phyloP scores from a whole-genome alignment of 2,113 vertebrate genomes.

The Tetraodon nigroviridis region DNA sequence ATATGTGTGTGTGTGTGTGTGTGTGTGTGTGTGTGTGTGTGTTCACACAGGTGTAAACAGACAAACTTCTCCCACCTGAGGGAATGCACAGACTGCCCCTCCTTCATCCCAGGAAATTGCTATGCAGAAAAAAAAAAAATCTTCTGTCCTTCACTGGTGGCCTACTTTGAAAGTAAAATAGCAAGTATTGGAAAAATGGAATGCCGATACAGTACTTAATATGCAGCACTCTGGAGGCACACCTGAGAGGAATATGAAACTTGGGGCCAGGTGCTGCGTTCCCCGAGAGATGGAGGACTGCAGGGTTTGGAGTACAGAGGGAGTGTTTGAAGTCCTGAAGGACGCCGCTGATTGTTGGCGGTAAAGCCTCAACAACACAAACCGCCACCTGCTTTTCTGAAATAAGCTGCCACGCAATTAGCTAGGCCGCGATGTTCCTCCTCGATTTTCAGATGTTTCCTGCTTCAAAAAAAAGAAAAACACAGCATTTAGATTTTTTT shows the following conservation, averaged over 20 bases:
- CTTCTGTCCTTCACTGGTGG: constrained; percentile 64
- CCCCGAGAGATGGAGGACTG: constrained; percentile 47
- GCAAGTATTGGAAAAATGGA: constrained; percentile 67
- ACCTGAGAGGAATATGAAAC: constrained; percentile 71
- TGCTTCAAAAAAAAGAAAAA: neutral
- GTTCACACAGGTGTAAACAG: neutral
- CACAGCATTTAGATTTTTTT: neutral
- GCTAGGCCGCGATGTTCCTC: constrained; percentile 21
- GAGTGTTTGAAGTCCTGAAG: constrained; percentile 63
- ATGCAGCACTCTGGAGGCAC: constrained; percentile 59
- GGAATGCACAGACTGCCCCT: constrained; percentile 34
- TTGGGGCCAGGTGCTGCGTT: constrained; percentile 61
- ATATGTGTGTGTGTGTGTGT: neutral
- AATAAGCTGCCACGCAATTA: constrained; percentile 54
- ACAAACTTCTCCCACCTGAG: constrained; percentile 20
- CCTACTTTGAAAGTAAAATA: constrained; percentile 74
- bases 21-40: neutral
- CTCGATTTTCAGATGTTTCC: neutral
- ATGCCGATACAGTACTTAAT: constrained; percentile 69
- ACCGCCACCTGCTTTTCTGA: constrained; percentile 60
- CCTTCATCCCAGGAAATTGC: constrained; percentile 54
- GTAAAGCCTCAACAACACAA: constrained; percentile 60
- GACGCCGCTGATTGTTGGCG: constrained; percentile 64
- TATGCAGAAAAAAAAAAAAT: constrained; percentile 48
- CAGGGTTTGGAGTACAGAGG: constrained; percentile 54